Base-by-base conservation (phyloP, 2,888 invertebrate genomes). In the Drosophila colorata region DNA sequence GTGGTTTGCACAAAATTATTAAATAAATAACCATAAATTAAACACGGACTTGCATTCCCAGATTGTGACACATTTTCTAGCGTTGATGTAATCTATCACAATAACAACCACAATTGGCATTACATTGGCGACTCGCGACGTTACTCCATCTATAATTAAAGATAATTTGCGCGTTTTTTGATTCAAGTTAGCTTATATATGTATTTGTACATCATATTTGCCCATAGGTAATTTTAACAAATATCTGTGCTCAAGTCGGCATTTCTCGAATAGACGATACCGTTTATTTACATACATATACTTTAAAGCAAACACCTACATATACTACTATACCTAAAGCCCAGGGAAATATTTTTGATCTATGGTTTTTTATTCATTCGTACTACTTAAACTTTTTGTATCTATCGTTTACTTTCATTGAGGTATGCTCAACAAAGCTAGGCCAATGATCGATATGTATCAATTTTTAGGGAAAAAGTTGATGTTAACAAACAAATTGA, bases 81-180 rank as follows among this genome's bases (percentile, higher is more conserved):
- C 40, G 68, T 57, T 80, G 69, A 84, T 74, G 76, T 69, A 84
- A 84, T 76, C 56, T 63, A 60, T 67, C 49, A 49, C 61, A 66
- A 31, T 55, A 47, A 43, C 35, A 48, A 55, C 44, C 52, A 44
- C n/a, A 20, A 53, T n/a, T 48, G 44, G 35, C 43, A 65, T 59
- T 55, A 64, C 31, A 73, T 61, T 52, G 58, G 13, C 64, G 47
- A 59, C 55, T 35, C 35, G 23, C 43, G 33, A 51, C 60, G 68
- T 52, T 69, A 78, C 69, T 55, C 43, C 28, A 56, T 67, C 35
- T 58, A 68, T 81, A 78, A 84, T 84, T 73, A 81, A 31, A 61
- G 60, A 47, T 75, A 78, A 80, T 78, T 80, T 52, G 47, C 52
- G 25, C 60, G 38, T 69, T 83, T 72, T 72, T 80, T 75, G 71